These are phyloP conservation scores for Electrophaes corylata DNA, from an alignment of 2,888 invertebrate species.

Conservation along the genomic window DNA sequence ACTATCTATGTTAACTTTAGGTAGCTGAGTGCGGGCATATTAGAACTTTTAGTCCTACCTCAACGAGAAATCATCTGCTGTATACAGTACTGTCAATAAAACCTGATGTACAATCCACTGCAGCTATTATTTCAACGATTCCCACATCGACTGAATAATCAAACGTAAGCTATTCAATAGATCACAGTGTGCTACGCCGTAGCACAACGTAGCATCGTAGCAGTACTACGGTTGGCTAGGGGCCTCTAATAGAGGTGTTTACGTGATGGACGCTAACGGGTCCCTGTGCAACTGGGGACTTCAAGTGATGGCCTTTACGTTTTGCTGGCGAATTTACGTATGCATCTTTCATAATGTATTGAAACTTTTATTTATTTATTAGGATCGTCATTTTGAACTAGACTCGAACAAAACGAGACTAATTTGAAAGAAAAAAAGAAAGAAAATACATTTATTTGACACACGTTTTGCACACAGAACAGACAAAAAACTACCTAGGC, in stretches of 20 bases:
- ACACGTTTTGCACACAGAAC: too few relatives aligned
- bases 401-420: too few relatives aligned
- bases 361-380: background rate
- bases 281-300: slow-evolving; percentile 18
- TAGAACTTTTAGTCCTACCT: background rate
- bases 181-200: slow-evolving; percentile 39
- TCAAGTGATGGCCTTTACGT: slow-evolving; percentile 13
- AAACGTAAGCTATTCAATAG: slow-evolving; percentile 37
- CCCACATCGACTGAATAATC: slow-evolving; percentile 21
- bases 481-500: too few relatives aligned
- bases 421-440: too few relatives aligned
- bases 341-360: background rate
- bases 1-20: background rate
- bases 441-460: too few relatives aligned
- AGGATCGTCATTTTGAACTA: too few relatives aligned
- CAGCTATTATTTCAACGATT: slow-evolving; percentile 12
- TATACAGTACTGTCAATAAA: background rate
- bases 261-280: slow-evolving; percentile 38
- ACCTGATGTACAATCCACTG: background rate
- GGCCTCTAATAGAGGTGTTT: slow-evolving; percentile 36
- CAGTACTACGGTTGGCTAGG: slow-evolving; percentile 30
- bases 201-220: slow-evolving; percentile 24
- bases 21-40: background rate
- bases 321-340: background rate
- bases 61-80: background rate